These are phyloP conservation scores for Nymphalis c-album DNA, from an alignment of 2,888 invertebrate species.

Conservation along the genomic window DNA sequence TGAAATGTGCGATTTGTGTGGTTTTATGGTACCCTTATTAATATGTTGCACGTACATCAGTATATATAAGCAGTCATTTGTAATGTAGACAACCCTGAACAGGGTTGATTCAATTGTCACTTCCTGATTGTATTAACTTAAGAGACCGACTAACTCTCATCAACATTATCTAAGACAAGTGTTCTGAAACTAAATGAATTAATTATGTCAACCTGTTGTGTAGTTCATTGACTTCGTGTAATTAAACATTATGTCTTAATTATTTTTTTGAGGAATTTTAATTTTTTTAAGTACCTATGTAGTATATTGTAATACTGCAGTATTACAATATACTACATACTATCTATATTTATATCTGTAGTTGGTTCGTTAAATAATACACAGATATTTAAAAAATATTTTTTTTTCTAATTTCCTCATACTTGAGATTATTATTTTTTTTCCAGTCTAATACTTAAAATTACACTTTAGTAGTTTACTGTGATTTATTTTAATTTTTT, in stretches of 20 bases:
- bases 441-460: too few species aligned
- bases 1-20: not conserved
- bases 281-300: too few species aligned
- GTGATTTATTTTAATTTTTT: too few species aligned
- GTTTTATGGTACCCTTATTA: not conserved
- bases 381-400: too few species aligned
- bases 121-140: conserved; percentile 66
- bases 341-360: too few species aligned
- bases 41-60: not conserved
- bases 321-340: too few species aligned
- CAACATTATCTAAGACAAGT: conserved; percentile 44
- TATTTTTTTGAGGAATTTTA: too few species aligned
- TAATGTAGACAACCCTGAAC: conserved; percentile 48
- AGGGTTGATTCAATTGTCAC: conserved; percentile 70
- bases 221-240: conserved; percentile 41
- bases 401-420: too few species aligned
- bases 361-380: too few species aligned
- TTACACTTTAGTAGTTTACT: too few species aligned
- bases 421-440: too few species aligned
- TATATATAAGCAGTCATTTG: not conserved
- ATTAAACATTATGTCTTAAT: not conserved
- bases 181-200: conserved; percentile 40
- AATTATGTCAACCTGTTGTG: conserved; percentile 34
- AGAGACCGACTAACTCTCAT: conserved; percentile 33
- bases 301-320: too few species aligned